Percentiles rank a stretch among this genome's conserved stretches.
phyloP scores from a whole-genome alignment of 2,888 invertebrate species.

The Trichopria drosophilae region DNA sequence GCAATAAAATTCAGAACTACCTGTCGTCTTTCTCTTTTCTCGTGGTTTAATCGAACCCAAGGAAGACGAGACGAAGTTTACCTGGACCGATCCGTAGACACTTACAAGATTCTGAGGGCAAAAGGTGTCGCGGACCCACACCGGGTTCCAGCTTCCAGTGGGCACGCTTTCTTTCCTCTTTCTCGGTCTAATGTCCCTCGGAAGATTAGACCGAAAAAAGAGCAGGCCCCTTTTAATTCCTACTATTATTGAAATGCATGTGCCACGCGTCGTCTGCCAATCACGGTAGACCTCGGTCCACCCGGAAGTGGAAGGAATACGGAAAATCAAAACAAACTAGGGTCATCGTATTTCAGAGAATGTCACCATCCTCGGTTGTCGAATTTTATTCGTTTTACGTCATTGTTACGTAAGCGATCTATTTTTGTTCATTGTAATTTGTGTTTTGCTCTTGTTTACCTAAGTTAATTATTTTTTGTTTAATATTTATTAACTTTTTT shows the following conservation, averaged over 20 bases:
- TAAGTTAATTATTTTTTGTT: too few species aligned
- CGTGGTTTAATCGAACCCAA: conserved; percentile 17
- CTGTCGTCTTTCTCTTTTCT: conserved; percentile 30
- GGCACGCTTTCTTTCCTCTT: conserved; percentile 17
- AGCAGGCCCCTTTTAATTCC: conserved; percentile 45
- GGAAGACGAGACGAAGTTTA: conserved; percentile 20
- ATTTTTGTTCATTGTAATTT: too few species aligned
- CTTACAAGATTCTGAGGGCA: conserved; percentile 21
- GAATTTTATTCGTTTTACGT: too few species aligned
- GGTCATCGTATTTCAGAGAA: too few species aligned
- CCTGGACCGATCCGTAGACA: conserved; percentile 32
- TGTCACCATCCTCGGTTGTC: too few species aligned
- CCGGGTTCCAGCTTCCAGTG: conserved; percentile 11
- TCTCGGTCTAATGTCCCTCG: conserved; percentile 36
- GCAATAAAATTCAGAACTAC: conserved; percentile 46
- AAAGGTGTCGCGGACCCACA: conserved; percentile 35
- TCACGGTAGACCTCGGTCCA: too few species aligned
- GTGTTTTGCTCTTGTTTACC: too few species aligned
- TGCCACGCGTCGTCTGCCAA: conserved; percentile 41
- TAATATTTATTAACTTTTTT: too few species aligned
- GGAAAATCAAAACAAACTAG: too few species aligned
- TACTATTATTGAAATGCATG: conserved; percentile 48
- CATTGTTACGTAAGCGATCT: too few species aligned
- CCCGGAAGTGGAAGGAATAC: too few species aligned
- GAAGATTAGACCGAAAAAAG: conserved; percentile 28